Evolutionary conservation across 2,113 vertebrate species (phyloP).

Genomic region (Aphelocoma coerulescens): DNA sequence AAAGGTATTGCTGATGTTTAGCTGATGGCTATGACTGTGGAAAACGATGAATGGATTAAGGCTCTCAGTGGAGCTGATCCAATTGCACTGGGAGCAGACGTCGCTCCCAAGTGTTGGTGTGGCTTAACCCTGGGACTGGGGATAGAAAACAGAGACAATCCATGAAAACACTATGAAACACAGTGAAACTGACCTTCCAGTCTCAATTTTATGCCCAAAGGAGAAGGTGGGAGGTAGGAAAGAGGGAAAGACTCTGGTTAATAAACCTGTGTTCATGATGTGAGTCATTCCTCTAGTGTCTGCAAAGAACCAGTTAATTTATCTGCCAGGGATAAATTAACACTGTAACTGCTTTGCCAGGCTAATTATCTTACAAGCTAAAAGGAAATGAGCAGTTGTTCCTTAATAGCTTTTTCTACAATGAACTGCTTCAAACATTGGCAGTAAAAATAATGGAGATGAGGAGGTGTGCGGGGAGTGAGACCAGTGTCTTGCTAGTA

Average conservation of each 20-base stretch:
- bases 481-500: neutral
- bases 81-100: neutral
- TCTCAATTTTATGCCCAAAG: neutral
- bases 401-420: conserved; percentile 28
- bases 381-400: conserved; percentile 44
- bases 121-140: neutral
- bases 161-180: neutral
- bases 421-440: neutral
- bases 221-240: neutral
- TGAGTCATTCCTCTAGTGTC: conserved; percentile 42
- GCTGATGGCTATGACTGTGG: neutral
- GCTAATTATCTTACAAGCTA: conserved; percentile 23
- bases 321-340: conserved; percentile 54
- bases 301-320: conserved; percentile 34
- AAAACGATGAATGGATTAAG: neutral
- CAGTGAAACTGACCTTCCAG: neutral
- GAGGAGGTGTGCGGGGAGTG: neutral
- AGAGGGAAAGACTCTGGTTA: neutral
- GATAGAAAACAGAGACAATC: neutral
- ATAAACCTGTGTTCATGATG: conserved; percentile 3
- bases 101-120: rapidly evolving
- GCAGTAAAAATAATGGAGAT: conserved; percentile 8
- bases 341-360: conserved; percentile 24
- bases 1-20: neutral
- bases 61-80: neutral